Base-by-base conservation (phyloP, 1,140 invertebrate species). In the Lepidurus apus region DNA sequence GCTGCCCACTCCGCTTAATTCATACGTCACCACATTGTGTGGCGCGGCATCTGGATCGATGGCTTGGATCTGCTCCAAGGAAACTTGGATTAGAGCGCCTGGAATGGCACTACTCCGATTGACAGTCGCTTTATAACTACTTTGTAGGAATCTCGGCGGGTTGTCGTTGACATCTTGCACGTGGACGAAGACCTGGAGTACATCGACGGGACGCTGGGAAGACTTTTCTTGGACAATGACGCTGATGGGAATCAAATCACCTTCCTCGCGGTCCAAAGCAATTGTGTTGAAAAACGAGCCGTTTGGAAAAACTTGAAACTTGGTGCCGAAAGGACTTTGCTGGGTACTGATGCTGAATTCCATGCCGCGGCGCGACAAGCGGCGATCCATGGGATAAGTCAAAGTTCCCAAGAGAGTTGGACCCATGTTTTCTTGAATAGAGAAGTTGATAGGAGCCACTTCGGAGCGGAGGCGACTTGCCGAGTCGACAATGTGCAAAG, bases 221-320 rank as follows among this genome's bases (percentile, higher is more conserved):
- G 92, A 92, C 44, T 85, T 84, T 0, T 93, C 94, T 81, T 93
- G 91, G 0, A 95, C 95, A 0, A 90, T 92, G 8, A 96, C 89
- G 90, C 92, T 77, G n/a, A 74, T 74, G 17, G 87, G 80, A 83
- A 84, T 79, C 83, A 83, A 65, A n/a, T 65, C 53, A 21, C 17
- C 53, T 7, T 81, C 82, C 81, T 88, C 87, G 26, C 86, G 81
- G 80, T 88, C 86, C 81, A 93, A 86, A 11, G 92, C 88, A 80
- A 91, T 92, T 74, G 89, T 88, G 17, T 95, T 83, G 34, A 89
- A 92, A 21, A 96, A 85, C 76, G 91, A 86, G 43, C 95, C 94
- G 78, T 79, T 79, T 21, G 65, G 74, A 26, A 45, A 11, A 11
- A 79, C 42, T 9, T 44, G 42, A 47, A 79, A 74, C 26, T 47